These are phyloP conservation scores for Manacus vitellinus DNA, from an alignment of 2,113 vertebrate genomes.

Conservation along the genomic window DNA sequence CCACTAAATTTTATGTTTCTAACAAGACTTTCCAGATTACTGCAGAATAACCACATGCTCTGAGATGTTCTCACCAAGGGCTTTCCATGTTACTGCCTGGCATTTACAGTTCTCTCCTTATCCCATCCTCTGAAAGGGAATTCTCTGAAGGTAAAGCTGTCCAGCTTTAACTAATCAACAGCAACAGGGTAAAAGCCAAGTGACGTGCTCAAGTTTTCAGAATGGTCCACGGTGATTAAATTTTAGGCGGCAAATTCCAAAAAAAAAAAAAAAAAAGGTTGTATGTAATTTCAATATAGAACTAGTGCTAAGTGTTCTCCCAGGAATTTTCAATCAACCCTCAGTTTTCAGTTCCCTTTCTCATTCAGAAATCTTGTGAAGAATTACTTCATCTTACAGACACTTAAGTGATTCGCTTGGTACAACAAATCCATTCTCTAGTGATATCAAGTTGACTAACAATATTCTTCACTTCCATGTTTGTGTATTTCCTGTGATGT, in stretches of 20 bases:
- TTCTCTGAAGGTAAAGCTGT: neutral
- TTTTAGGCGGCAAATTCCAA: neutral
- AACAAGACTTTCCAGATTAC: neutral
- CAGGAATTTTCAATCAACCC: neutral
- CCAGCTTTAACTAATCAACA: neutral
- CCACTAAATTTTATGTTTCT: neutral
- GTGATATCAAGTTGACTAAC: neutral
- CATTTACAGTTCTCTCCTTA: neutral
- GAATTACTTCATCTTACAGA: neutral
- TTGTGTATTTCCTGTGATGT: neutral
- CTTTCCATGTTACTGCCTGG: neutral
- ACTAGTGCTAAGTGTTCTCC: neutral
- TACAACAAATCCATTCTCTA: neutral
- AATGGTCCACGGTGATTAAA: neutral
- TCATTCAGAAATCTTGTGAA: neutral
- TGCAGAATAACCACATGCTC: neutral
- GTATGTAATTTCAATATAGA: neutral
- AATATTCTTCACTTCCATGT: neutral
- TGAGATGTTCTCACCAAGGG: neutral
- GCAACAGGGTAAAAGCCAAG: neutral
- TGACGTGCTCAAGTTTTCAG: neutral
- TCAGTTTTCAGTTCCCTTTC: neutral
- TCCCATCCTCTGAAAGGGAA: neutral
- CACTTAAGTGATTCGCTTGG: fast-evolving
- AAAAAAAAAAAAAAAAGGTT: neutral